Evolutionary conservation across 2,888 invertebrate genomes (phyloP), one percentile per base, ranked within the genome.

Genomic region (Beris chalybata): DNA sequence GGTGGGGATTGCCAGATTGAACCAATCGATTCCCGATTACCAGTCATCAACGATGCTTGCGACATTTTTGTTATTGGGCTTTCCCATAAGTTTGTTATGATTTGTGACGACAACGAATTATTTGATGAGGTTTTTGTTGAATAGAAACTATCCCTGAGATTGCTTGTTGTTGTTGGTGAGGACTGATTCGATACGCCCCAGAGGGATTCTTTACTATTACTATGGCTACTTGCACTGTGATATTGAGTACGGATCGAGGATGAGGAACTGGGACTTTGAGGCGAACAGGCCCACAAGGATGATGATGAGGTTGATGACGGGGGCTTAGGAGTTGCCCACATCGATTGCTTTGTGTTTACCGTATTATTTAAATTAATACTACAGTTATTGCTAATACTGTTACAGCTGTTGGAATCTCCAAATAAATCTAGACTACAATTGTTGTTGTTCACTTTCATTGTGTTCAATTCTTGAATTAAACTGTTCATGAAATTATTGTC

Each of bases 171-270:
- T 67, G 80, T 76, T 69, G 80, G 79, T 68, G 80, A 79, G 38
- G 76, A 76, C 71, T 78, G 79, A 63, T 74, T 73, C 63, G 75
- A 75, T 13, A 77, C n/a, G 5, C 32, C 74, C 78, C 80, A 79
- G 32, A 81, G 74, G 67, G 78, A 74, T 72, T 81, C 81, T 73
- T 81, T 81, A 73, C 80, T 78, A 71, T 78, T 78, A 70, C 76
- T 77, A 72, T 74, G 74, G 72, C 74, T 74, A 66, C 75, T 75
- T 57, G 71, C 70, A 67, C 72, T 73, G 59, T 73, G 70, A 70
- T 73, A 73, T 59, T 74, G 73, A 47, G 72, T 70, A 38, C 65
- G 70, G 52, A 70, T 69, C 66, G 74, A 73, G 44, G 72, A 71
- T 15, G 71, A 70, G 65, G 75, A 77, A 63, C 75, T 79, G 55